phyloP scores from a whole-genome alignment of 2,797 vertebrate genomes.

The Ptychobarbus kaznakovi region DNA sequence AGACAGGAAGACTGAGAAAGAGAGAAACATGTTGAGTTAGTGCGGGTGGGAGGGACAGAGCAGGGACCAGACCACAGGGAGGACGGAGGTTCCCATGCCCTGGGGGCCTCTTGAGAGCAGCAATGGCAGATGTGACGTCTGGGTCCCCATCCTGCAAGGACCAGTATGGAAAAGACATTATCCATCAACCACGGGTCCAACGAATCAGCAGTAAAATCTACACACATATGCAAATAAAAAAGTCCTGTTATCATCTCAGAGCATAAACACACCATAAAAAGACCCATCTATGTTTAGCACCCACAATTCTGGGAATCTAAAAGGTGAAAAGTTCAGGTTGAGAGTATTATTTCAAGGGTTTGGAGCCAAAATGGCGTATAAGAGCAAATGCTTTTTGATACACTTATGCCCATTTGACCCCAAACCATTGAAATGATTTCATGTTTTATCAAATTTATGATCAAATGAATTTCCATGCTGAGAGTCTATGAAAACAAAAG shows the following conservation, averaged over 20 bases:
- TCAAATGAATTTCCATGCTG: not conserved
- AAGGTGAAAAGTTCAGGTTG: constrained; percentile 46
- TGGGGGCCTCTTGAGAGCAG: constrained; percentile 72
- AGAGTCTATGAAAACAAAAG: constrained; percentile 5
- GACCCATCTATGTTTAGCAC: constrained; percentile 4
- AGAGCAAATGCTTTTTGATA: not conserved
- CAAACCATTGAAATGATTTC: not conserved
- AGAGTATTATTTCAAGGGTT: not conserved
- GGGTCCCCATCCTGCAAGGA: constrained; percentile 52
- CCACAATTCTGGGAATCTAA: constrained; percentile 19
- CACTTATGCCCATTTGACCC: not conserved
- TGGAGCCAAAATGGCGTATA: not conserved
- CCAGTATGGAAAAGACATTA: constrained; percentile 52
- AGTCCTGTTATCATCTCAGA: constrained; percentile 1
- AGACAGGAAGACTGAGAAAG: not conserved
- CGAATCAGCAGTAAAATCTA: constrained; percentile 21
- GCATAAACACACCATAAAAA: not conserved
- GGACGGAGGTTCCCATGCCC: constrained; percentile 79
- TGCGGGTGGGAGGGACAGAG: constrained; percentile 35
- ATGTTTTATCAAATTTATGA: constrained; percentile 9
- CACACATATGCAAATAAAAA: constrained; percentile 16
- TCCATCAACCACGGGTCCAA: constrained; percentile 62
- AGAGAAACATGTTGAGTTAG: constrained; percentile 28
- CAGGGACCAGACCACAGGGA: constrained; percentile 60
- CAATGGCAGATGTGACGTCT: constrained; percentile 81